These are phyloP conservation scores for Rhagoletis zephyria DNA, from an alignment of 1,140 invertebrate genomes.

Conservation along the genomic window DNA sequence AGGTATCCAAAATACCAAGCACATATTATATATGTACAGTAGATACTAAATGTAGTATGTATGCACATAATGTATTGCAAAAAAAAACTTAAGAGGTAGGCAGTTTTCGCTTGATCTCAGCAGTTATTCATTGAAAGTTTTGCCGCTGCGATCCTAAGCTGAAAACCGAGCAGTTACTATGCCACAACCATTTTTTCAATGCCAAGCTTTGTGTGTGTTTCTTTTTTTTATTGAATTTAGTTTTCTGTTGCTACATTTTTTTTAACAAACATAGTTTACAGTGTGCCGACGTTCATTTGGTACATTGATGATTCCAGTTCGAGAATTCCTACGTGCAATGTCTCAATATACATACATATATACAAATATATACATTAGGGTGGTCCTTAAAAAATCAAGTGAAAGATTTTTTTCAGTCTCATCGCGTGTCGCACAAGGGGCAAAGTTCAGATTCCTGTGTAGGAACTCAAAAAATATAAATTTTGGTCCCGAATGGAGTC, in stretches of 20 bases:
- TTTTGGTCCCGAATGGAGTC: too few species aligned
- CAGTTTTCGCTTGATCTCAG: constrained; percentile 12
- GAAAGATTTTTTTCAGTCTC: too few species aligned
- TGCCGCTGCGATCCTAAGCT: background rate
- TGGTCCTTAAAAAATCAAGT: too few species aligned
- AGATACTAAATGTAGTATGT: background rate
- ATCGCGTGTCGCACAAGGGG: too few species aligned
- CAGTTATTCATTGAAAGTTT: constrained; percentile 39
- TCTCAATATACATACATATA: background rate
- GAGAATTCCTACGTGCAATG: constrained; percentile 4
- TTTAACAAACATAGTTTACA: background rate
- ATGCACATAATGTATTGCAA: background rate
- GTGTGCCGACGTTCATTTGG: constrained; percentile 34
- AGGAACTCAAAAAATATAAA: too few species aligned
- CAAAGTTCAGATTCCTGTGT: too few species aligned
- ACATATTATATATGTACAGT: background rate
- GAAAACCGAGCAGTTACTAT: background rate
- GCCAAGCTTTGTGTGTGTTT: background rate
- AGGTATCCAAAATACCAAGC: constrained; percentile 15
- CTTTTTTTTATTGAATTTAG: background rate
- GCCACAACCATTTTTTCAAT: constrained; percentile 25
- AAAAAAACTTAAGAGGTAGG: background rate
- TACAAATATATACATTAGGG: background rate
- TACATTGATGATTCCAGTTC: constrained; percentile 18
- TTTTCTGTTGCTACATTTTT: constrained; percentile 4